Percentiles rank a stretch among this genome's conserved stretches.
phyloP scores from a whole-genome alignment of 2,113 vertebrate genomes.

The Ciconia stormi region DNA sequence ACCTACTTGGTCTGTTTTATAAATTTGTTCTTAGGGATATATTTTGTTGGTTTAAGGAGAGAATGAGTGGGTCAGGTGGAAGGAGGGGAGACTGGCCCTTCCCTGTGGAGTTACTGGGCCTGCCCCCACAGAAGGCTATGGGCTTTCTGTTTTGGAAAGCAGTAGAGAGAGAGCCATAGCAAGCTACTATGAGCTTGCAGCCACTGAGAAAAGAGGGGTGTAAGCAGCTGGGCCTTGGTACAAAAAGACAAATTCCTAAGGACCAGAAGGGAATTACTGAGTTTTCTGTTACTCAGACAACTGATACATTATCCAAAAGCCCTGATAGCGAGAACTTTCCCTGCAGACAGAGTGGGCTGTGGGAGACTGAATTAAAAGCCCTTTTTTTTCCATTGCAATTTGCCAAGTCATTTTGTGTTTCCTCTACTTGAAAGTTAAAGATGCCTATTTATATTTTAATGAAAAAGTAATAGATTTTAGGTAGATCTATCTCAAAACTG shows the following conservation, averaged over 20 bases:
- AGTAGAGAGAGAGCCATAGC: not conserved
- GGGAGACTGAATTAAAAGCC: not conserved
- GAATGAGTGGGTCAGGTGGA: not conserved
- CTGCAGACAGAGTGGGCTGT: not conserved
- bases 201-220: not conserved
- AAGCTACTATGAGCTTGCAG: not conserved
- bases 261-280: not conserved
- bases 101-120: not conserved
- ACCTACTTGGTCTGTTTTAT: not conserved
- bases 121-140: not conserved
- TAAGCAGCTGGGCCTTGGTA: not conserved
- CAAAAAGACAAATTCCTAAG: not conserved
- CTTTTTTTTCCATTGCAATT: not conserved
- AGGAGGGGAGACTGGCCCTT: not conserved
- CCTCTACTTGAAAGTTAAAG: not conserved
- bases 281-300: not conserved
- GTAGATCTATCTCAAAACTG: not conserved
- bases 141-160: not conserved
- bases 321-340: not conserved
- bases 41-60: not conserved
- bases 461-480: not conserved
- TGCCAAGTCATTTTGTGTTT: not conserved
- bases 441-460: not conserved
- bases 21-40: not conserved
- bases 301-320: not conserved